phyloP scores from a whole-genome alignment of 2,888 invertebrate genomes.

The Melanophora roralis region DNA sequence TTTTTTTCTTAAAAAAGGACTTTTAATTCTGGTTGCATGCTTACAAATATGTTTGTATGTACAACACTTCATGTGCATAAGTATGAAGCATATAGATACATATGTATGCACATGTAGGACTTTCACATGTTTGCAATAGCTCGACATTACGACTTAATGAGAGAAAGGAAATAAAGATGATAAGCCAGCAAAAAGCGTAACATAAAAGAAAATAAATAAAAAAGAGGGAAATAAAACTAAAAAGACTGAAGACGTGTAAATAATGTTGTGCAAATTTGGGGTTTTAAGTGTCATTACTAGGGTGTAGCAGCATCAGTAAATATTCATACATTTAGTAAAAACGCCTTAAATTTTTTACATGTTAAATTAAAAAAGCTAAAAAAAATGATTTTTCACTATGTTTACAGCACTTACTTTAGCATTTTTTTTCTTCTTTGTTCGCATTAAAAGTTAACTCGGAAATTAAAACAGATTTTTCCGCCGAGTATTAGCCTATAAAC shows the following conservation, averaged over 20 bases:
- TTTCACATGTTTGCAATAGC: conserved; percentile 27
- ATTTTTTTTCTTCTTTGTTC: conserved; percentile 13
- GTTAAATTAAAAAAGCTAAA: conserved; percentile 17
- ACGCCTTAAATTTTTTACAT: conserved; percentile 26
- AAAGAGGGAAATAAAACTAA: not conserved
- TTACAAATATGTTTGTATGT: not conserved
- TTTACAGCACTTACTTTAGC: not conserved
- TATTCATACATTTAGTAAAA: conserved; percentile 28
- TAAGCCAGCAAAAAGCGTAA: conserved; percentile 29
- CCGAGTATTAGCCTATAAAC: not conserved
- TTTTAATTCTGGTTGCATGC: conserved; percentile 30
- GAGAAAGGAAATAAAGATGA: conserved; percentile 44
- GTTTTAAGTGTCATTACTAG: conserved; percentile 43
- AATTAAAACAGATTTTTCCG: conserved; percentile 2
- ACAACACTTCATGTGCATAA: not conserved
- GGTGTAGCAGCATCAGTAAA: conserved; percentile 18
- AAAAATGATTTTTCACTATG: not conserved
- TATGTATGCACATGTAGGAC: not conserved
- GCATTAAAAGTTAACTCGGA: conserved; percentile 17
- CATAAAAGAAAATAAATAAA: not conserved
- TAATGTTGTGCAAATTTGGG: conserved; percentile 46
- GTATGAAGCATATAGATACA: not conserved
- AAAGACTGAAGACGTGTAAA: conserved; percentile 28
- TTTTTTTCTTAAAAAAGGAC: conserved; percentile 12
- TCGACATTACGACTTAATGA: conserved; percentile 47